These are phyloP conservation scores for Eupithecia subfuscata DNA, from an alignment of 2,888 invertebrate species.

Conservation along the genomic window DNA sequence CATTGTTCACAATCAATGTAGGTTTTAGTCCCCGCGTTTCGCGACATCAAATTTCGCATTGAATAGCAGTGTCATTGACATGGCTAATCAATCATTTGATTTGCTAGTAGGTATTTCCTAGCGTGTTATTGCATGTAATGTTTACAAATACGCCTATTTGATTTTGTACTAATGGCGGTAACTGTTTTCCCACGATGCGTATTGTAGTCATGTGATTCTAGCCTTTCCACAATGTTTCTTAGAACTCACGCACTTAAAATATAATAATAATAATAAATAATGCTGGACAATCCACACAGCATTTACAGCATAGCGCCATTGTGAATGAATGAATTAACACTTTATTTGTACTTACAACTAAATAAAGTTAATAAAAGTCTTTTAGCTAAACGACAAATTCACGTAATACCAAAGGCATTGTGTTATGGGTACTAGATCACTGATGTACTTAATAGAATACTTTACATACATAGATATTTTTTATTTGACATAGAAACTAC, in stretches of 20 bases:
- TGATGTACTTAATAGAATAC: too few species aligned
- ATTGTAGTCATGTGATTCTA: neutral
- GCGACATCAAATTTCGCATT: neutral
- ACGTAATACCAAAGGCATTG: too few species aligned
- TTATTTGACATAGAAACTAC: too few species aligned
- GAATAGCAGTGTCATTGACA: neutral
- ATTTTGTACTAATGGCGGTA: neutral
- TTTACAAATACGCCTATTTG: neutral
- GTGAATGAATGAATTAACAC: too few species aligned
- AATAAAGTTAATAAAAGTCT: too few species aligned
- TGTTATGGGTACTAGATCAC: too few species aligned
- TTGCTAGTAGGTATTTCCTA: neutral
- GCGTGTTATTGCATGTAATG: neutral
- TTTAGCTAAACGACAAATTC: too few species aligned
- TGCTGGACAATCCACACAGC: too few species aligned
- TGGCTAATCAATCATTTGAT: neutral
- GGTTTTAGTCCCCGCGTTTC: neutral
- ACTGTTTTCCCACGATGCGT: conserved; percentile 6
- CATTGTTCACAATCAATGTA: neutral
- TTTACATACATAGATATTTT: too few species aligned
- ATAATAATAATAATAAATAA: too few species aligned
- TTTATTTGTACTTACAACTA: too few species aligned
- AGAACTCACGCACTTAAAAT: neutral
- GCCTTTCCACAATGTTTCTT: neutral
- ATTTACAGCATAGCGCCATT: too few species aligned